Evolutionary conservation across 2,888 invertebrate species (phyloP), one percentile per base, ranked within the genome.

Genomic region (Chrysodeixis includens): DNA sequence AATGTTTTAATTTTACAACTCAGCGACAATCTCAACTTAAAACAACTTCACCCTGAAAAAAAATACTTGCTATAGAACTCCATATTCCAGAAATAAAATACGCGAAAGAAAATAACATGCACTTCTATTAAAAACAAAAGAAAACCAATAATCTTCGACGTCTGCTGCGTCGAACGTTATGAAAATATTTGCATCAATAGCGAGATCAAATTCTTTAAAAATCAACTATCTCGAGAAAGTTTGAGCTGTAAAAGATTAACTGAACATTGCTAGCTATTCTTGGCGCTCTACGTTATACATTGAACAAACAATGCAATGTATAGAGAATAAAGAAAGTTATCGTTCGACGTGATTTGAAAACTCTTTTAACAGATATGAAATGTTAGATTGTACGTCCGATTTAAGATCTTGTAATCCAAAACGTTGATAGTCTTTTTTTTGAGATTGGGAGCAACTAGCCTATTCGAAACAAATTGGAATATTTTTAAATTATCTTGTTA

Each of bases 281-380:
- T 49, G 22, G 12, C 30, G 18, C 32, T 44, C 54, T 64, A 55
- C 62, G 18, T 49, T 5, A 30, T 65, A 14, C 44, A 20, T 51
- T 53, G 49, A 54, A 30, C 55, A 56, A 66, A 74, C 61, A 68
- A 63, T 76, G 62, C 66, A 66, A 58, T 55, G 70, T 62, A 56
- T 40, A 40, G 63, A 30, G 65, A 46, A 61, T 55, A 20, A 26
- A 66, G 54, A 75, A 69, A 81, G 78, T 74, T 85, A 88, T 85
- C 78, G 86, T 84, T 82, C 81, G 56, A 16, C 49, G 64, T 83
- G 63, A 68, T 61, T 79, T 83, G 76, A 83, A 82, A 73, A 75
- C 72, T 71, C 79, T 82, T 80, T 83, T 84, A 78, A 78, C 81
- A 80, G 81, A 77, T 80, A 79, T 79, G 81, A 4, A 6, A 26